phyloP scores from a whole-genome alignment of 2,113 vertebrate genomes.

The Boulengeromyrus knoepffleri region DNA sequence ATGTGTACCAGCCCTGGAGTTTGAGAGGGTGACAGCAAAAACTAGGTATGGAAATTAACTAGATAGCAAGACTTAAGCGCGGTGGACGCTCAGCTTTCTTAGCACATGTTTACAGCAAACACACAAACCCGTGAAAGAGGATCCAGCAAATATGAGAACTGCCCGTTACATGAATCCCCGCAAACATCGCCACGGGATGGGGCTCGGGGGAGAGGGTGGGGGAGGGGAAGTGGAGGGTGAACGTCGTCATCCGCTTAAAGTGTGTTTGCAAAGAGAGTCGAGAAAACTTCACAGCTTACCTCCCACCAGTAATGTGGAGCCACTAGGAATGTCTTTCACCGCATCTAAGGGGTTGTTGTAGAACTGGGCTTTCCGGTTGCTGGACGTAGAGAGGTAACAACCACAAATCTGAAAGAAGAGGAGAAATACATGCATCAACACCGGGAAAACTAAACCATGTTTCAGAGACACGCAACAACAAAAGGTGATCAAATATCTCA shows the following conservation, averaged over 20 bases:
- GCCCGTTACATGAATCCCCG: neutral
- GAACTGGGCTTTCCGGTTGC: constrained; percentile 62
- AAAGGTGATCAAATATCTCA: neutral
- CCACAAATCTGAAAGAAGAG: constrained; percentile 57
- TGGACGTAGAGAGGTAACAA: constrained; percentile 78
- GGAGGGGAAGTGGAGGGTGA: neutral
- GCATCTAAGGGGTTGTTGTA: constrained; percentile 77
- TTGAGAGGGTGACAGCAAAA: neutral
- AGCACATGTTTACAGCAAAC: neutral
- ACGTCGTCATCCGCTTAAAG: neutral
- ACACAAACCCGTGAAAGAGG: neutral
- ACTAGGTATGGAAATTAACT: neutral
- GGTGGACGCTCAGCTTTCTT: neutral
- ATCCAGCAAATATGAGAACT: too few species aligned
- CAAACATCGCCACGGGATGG: neutral
- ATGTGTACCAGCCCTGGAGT: constrained; percentile 39
- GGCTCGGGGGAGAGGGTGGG: neutral
- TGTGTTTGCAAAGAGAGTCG: neutral
- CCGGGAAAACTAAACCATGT: constrained; percentile 1
- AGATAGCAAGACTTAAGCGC: neutral
- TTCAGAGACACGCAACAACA: neutral
- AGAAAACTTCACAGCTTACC: constrained; percentile 57
- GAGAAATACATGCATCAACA: neutral
- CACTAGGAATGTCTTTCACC: constrained; percentile 85
- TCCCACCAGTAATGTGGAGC: constrained; percentile 83